Base-by-base conservation (phyloP, 2,888 invertebrate genomes). In the Laspeyria flexula region DNA sequence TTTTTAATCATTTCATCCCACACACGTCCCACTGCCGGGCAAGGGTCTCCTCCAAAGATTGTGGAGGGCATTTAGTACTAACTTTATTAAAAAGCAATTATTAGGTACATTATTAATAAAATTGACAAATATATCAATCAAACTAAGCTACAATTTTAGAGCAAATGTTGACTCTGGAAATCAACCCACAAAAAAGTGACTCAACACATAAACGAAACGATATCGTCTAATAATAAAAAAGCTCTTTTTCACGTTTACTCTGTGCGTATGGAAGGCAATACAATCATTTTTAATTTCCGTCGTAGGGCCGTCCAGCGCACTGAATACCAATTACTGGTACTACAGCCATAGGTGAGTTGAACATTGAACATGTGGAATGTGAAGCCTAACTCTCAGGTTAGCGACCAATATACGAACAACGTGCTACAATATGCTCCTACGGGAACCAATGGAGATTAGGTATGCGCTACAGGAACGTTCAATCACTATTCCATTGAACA, bases 271-370 rank as follows among this genome's bases (percentile, higher is more conserved):
- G 70, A 61, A 65, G 73, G 77, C 80, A 81, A 79, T 83, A 83
- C 85, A 86, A 87, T 87, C 77, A 83, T 85, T 88, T 88, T 88
- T 86, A 84, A 88, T 88, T 87, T 87, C 84, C 81, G 78, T 65
- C 68, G 73, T 70, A 77, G 71, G 72, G 75, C 73, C 75, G 81
- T 73, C 73, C 83, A 76, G 60, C 77, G 81, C 83, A 85, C 81
- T 88, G 86, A 86, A 90, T 89, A 88, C 86, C 88, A 86, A 89
- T 90, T 86, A 90, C 82, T 77, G 65, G 65, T 71, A 58, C 41
- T 45, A 69, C 45, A 35, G 16, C 65, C 68, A 77, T 83, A 25
- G 25, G 25, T 25, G 78, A 83, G 82, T 79, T 80, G 81, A 82
- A 71, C 81, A 81, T 77, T 79, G 82, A 82, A 71, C 81, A 81